These are phyloP conservation scores for Macrosoma leucophasiata DNA, from an alignment of 2,888 invertebrate species.

Conservation along the genomic window DNA sequence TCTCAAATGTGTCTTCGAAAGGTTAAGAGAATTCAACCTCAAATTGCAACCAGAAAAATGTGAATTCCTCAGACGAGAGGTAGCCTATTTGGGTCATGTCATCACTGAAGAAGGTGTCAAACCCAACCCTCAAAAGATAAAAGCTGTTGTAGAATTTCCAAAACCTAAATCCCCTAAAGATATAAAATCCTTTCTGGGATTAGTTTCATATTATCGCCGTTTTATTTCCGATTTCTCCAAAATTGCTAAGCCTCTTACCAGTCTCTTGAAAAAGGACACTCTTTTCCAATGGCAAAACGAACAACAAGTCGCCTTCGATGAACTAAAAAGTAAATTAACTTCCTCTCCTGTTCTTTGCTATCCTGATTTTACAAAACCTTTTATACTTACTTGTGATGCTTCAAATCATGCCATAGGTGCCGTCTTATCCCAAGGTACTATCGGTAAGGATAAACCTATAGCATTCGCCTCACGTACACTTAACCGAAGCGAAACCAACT, in stretches of 20 bases:
- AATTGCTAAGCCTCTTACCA: slow-evolving; percentile 21
- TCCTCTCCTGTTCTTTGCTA: slow-evolving; percentile 33
- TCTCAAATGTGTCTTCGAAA: too few relatives aligned
- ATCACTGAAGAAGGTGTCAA: too few relatives aligned
- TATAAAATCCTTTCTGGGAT: too few relatives aligned
- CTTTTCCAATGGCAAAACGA: slow-evolving; percentile 20
- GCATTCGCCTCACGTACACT: slow-evolving; percentile 14
- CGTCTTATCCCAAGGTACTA: slow-evolving; percentile 29
- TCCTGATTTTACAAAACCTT: slow-evolving; percentile 34
- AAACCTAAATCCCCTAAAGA: too few relatives aligned
- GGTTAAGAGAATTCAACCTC: too few relatives aligned
- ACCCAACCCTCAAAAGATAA: too few relatives aligned
- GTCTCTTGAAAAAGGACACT: slow-evolving; percentile 14
- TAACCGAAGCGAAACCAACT: slow-evolving; percentile 8
- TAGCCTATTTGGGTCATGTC: too few relatives aligned
- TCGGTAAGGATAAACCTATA: slow-evolving; percentile 15
- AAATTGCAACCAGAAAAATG: too few relatives aligned
- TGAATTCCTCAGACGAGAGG: too few relatives aligned
- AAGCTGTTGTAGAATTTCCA: too few relatives aligned
- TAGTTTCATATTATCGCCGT: too few relatives aligned
- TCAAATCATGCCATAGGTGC: slow-evolving; percentile 30
- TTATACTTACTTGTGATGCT: slow-evolving; percentile 31
- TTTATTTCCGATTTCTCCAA: too few relatives aligned
- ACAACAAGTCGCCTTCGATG: slow-evolving; percentile 21
- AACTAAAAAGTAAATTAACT: slow-evolving; percentile 17